These are phyloP conservation scores for Antrozous pallidus DNA, from an alignment of 2,797 vertebrate species.

Conservation along the genomic window DNA sequence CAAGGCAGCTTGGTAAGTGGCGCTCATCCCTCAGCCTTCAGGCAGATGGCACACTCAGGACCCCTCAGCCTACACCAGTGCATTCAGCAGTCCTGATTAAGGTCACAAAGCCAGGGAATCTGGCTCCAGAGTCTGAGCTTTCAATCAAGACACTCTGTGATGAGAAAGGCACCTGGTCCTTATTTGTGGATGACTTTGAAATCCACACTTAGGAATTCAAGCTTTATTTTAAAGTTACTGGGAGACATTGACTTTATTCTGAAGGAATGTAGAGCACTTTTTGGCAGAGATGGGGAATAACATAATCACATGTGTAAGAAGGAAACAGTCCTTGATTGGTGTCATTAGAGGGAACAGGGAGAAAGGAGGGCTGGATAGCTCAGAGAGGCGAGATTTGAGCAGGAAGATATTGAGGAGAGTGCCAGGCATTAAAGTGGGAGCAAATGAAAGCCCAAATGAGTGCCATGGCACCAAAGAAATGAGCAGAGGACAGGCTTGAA, in stretches of 20 bases:
- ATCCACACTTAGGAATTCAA: not conserved
- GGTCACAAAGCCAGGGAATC: not conserved
- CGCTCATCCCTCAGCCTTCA: not conserved
- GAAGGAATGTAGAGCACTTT: not conserved
- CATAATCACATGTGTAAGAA: not conserved
- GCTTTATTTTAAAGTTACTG: not conserved
- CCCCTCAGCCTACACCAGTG: fast-evolving
- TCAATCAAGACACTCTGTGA: not conserved
- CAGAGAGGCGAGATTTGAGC: not conserved
- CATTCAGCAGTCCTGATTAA: not conserved
- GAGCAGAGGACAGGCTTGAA: not conserved
- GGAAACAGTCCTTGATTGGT: not conserved
- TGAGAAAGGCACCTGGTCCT: not conserved
- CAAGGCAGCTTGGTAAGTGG: not conserved
- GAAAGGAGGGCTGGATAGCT: not conserved
- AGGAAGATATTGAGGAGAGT: not conserved
- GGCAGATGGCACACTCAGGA: not conserved
- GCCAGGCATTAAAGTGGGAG: not conserved
- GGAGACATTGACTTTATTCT: not conserved
- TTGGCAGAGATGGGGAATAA: not conserved
- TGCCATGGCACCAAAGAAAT: not conserved
- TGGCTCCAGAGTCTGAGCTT: not conserved
- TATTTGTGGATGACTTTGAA: not conserved
- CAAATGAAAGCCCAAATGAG: not conserved
- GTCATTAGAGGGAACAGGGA: not conserved